These are phyloP conservation scores for Nasonia oneida DNA, from an alignment of 2,888 invertebrate species.

Conservation along the genomic window DNA sequence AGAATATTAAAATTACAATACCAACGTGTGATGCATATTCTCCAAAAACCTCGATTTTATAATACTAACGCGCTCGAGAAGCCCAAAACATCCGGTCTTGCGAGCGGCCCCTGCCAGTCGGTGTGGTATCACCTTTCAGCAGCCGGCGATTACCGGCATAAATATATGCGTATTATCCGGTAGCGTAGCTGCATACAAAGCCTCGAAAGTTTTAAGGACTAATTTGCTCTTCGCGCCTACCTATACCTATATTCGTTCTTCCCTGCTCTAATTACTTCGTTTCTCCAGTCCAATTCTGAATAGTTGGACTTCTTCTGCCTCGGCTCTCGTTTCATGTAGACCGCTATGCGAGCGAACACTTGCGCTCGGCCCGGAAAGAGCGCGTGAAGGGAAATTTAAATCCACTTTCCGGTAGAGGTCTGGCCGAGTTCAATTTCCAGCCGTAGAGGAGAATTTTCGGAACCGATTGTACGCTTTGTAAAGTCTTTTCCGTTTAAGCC, in stretches of 20 bases:
- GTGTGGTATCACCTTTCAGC: neutral
- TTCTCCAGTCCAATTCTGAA: conserved; percentile 35
- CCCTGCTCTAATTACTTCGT: conserved; percentile 51
- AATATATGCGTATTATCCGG: conserved; percentile 7
- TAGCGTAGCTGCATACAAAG: neutral
- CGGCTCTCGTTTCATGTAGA: neutral
- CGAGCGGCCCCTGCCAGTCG: no score
- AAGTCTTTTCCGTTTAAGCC: neutral
- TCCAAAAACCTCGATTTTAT: neutral
- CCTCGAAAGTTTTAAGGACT: conserved; percentile 7
- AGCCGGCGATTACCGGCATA: neutral
- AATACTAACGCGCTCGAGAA: neutral
- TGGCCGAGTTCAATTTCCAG: conserved; percentile 52
- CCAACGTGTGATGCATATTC: no score
- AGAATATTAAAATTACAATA: no score
- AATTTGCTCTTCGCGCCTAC: neutral
- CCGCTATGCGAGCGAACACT: conserved; percentile 31
- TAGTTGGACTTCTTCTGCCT: conserved; percentile 41
- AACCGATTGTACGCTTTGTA: conserved; percentile 22
- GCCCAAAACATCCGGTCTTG: neutral
- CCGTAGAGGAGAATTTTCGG: neutral
- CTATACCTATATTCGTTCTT: neutral
- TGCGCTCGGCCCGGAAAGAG: neutral
- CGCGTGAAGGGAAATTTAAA: conserved; percentile 46
- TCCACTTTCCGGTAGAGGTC: conserved; percentile 38